Base-by-base conservation (phyloP, 1,140 invertebrate genomes). In the Drosophila teissieri region DNA sequence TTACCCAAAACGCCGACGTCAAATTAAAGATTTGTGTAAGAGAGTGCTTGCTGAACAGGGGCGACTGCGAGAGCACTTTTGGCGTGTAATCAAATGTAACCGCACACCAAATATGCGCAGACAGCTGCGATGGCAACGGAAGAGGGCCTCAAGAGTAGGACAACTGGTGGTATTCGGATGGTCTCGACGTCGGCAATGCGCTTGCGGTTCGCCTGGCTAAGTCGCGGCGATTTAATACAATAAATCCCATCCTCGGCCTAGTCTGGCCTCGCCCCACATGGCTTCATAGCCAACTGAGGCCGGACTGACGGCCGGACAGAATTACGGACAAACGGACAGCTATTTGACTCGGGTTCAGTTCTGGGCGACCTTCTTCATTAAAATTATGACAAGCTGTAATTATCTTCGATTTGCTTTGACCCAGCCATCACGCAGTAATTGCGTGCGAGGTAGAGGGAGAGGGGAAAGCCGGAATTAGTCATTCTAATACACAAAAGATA, bases 341-440 rank as follows among this genome's bases (percentile, higher is more conserved):
- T 17, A 40, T 14, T 48, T 56, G 60, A 51, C 65, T 68, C 44
- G 75, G 68, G 82, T 79, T 86, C 78, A 69, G 51, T 49, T 78
- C 62, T 75, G 53, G 46, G 51, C 77, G 84, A 89, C 84, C 84
- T 89, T 89, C 84, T 89, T 89, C 85, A 89, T 89, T 89, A 90
- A 89, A 89, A 89, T 89, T 89, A 89, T 89, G 84, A 89, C 84
- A 89, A 89, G 84, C 84, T 80, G 84, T 89, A 89, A 89, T 89
- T 89, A 89, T 90, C 84, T 90, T 89, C 84, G 84, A 89, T 89
- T 89, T 89, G 80, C 84, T 89, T 83, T 83, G 80, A 73, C 73
- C 82, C 52, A 40, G 64, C 64, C 53, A 54, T 54, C 44, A 79
- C 73, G 81, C 80, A 84, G 77, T 89, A 89, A 89, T 90, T 89